Evolutionary conservation across 2,113 vertebrate genomes (phyloP).

Genomic region (Mobula hypostoma): DNA sequence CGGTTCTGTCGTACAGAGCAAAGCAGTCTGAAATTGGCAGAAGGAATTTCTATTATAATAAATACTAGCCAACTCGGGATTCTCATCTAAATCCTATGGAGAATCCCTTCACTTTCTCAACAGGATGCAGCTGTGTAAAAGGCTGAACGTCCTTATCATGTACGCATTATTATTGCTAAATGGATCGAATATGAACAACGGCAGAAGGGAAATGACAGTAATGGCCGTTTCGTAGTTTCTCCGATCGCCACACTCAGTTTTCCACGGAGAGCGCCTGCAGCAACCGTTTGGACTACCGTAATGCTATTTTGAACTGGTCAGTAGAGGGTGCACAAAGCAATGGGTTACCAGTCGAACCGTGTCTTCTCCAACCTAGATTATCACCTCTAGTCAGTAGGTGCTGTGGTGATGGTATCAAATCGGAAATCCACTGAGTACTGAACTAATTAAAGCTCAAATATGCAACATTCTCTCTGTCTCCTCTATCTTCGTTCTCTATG

Average conservation of each 20-base stretch:
- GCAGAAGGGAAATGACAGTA: neutral
- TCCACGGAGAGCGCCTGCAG: neutral
- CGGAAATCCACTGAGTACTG: neutral
- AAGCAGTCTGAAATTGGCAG: neutral
- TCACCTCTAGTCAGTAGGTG: neutral
- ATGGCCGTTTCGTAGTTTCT: neutral
- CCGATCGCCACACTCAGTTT: neutral
- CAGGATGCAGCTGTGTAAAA: neutral
- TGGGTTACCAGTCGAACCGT: neutral
- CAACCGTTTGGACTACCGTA: neutral
- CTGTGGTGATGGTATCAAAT: neutral
- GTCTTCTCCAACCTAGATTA: neutral
- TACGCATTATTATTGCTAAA: neutral
- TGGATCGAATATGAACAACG: neutral
- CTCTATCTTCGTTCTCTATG: neutral
- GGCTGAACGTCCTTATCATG: neutral
- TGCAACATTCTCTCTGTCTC: neutral
- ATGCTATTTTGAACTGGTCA: neutral
- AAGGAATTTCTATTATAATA: neutral
- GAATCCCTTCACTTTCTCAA: neutral
- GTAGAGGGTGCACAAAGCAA: slow-evolving; percentile 30
- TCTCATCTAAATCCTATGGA: neutral
- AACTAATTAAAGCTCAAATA: neutral
- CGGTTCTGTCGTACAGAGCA: neutral
- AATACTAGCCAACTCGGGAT: neutral